Evolutionary conservation across 2,888 invertebrate genomes (phyloP), one percentile per base, ranked within the genome.

Genomic region (Hemaris fuciformis): DNA sequence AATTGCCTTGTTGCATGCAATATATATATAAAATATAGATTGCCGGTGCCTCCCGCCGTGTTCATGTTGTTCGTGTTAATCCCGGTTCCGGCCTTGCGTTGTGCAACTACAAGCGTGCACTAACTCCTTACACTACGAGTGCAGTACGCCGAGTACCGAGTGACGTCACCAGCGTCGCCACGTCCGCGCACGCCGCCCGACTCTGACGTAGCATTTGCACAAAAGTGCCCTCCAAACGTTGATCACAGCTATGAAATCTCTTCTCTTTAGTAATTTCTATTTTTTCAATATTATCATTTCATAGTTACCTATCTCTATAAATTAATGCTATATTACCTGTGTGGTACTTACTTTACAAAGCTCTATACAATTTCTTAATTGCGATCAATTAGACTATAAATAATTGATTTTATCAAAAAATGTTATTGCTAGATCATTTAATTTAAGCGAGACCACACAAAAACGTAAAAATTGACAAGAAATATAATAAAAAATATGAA

Each of bases 301-400:
- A 79, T 78, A 81, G 74, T 81, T 82, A 84, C 77, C 76, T 79
- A 81, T 82, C 81, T 79, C 77, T 84, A 85, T 84, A 80, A 75
- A 80, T 85, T 87, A 88, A 80, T 76, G 85, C 84, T 91, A 90
- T 85, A 78, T 85, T 79, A 91, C 91, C 91, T 89, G 88, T 89
- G 84, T 89, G 85, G 85, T 87, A 87, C 90, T 89, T 90, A 89
- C 76, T 81, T 86, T 92, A 91, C 87, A 81, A 92, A 92, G 92
- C 92, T 92, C 93, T 92, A 93, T 91, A 92, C 92, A 91, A 86
- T 88, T 83, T 88, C 90, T 90, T 92, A 90, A 82, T 88, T 84
- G 87, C 88, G 84, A 88, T 86, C 83, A 77, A 87, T 86, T 84
- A 85, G 78, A 85, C 84, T 83, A 90, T 89, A 89, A 89, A 91